These are phyloP conservation scores for Xerus rutilus DNA, from an alignment of 2,797 vertebrate species.

Conservation along the genomic window DNA sequence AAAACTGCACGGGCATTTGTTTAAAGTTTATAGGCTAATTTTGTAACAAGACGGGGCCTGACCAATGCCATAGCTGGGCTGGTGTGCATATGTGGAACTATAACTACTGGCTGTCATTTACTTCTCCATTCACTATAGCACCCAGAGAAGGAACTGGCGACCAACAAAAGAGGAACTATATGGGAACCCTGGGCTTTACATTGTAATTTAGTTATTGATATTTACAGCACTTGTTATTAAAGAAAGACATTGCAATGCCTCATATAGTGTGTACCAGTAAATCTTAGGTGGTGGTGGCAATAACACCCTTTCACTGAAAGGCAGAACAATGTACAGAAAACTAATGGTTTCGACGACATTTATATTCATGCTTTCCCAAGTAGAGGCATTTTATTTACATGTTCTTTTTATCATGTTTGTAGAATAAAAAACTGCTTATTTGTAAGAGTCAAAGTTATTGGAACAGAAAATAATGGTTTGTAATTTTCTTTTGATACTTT, in stretches of 20 bases:
- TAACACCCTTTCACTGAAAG: not conserved
- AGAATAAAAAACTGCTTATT: not conserved
- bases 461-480: not conserved
- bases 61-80: accelerated
- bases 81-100: not conserved
- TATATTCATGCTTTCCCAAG: not conserved
- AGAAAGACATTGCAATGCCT: not conserved
- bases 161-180: not conserved
- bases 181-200: not conserved
- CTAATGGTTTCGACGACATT: not conserved
- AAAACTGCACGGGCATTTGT: not conserved
- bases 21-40: not conserved
- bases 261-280: not conserved
- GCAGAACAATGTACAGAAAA: not conserved
- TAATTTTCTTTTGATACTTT: not conserved
- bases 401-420: not conserved
- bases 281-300: not conserved
- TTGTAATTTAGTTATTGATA: not conserved
- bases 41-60: accelerated
- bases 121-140: too few species aligned
- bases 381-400: slow-evolving; percentile 36
- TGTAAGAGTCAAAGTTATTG: not conserved
- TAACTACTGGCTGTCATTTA: not conserved
- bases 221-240: not conserved
- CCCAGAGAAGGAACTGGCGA: not conserved